These are phyloP conservation scores for Drosophila rufa DNA, from an alignment of 1,140 invertebrate genomes.

Conservation along the genomic window DNA sequence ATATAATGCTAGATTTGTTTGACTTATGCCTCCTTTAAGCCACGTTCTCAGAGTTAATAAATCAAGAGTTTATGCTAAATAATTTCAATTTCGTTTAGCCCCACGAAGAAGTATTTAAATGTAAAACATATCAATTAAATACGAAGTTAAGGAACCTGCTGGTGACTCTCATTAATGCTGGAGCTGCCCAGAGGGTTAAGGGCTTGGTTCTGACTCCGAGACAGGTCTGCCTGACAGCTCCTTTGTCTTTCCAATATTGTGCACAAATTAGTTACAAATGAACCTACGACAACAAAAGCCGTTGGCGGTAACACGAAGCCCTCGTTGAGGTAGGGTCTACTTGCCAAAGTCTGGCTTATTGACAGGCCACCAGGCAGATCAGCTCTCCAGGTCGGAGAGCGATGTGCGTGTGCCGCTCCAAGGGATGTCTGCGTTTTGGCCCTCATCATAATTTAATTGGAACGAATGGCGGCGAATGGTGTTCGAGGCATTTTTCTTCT, in stretches of 20 bases:
- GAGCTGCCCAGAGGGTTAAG: slow-evolving; percentile 15
- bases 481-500: slow-evolving; percentile 32
- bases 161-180: neutral
- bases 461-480: slow-evolving; percentile 21
- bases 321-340: slow-evolving; percentile 27
- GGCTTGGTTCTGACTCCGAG: neutral
- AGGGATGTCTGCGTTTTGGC: slow-evolving; percentile 37
- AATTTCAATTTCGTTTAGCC: neutral
- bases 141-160: neutral
- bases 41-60: neutral
- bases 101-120: neutral
- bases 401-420: slow-evolving; percentile 51
- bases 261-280: slow-evolving; percentile 83
- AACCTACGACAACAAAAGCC: slow-evolving; percentile 76
- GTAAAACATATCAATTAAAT: slow-evolving; percentile 4
- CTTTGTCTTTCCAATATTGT: slow-evolving; percentile 73
- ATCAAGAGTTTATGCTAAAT: slow-evolving; percentile 6
- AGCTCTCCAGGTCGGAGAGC: neutral
- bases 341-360: slow-evolving; percentile 24
- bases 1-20: neutral
- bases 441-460: slow-evolving; percentile 58
- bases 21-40: neutral
- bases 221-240: slow-evolving; percentile 26
- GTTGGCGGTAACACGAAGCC: slow-evolving; percentile 69
- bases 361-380: slow-evolving; percentile 40